phyloP scores from a whole-genome alignment of 2,888 invertebrate genomes.

The Thereva unica region DNA sequence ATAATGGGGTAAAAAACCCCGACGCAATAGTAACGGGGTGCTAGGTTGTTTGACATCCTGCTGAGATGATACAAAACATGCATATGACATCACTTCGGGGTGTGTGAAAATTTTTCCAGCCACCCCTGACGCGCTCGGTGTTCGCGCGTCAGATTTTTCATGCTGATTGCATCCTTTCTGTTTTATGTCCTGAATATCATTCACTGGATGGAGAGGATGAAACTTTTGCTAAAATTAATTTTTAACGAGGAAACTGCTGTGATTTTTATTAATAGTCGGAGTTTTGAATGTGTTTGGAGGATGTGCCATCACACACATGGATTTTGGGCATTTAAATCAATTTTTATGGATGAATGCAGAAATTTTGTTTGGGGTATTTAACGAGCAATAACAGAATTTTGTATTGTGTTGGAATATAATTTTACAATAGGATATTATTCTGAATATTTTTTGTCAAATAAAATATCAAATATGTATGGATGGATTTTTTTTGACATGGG shows the following conservation, averaged over 20 bases:
- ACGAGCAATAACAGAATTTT: too few species aligned
- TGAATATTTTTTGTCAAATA: too few species aligned
- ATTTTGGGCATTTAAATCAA: too few species aligned
- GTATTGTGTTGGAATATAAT: too few species aligned
- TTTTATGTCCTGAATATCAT: background rate
- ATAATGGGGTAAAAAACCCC: too few species aligned
- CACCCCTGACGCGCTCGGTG: background rate
- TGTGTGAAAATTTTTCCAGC: slow-evolving; percentile 1
- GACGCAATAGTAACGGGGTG: too few species aligned
- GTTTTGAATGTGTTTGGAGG: background rate
- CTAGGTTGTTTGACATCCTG: slow-evolving; percentile 22
- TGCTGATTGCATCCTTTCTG: background rate
- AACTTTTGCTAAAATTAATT: slow-evolving; percentile 29
- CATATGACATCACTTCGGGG: slow-evolving; percentile 30
- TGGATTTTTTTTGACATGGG: too few species aligned
- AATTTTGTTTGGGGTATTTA: too few species aligned
- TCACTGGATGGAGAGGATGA: background rate
- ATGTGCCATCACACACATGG: too few species aligned
- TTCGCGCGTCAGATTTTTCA: slow-evolving; percentile 3
- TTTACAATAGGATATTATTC: too few species aligned
- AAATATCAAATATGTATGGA: too few species aligned
- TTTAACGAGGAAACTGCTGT: slow-evolving; percentile 32
- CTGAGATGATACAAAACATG: slow-evolving; percentile 17
- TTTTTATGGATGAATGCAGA: too few species aligned
- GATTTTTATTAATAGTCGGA: slow-evolving; percentile 20